phyloP scores from a whole-genome alignment of 2,888 invertebrate species.

The Uloborus plumipes region DNA sequence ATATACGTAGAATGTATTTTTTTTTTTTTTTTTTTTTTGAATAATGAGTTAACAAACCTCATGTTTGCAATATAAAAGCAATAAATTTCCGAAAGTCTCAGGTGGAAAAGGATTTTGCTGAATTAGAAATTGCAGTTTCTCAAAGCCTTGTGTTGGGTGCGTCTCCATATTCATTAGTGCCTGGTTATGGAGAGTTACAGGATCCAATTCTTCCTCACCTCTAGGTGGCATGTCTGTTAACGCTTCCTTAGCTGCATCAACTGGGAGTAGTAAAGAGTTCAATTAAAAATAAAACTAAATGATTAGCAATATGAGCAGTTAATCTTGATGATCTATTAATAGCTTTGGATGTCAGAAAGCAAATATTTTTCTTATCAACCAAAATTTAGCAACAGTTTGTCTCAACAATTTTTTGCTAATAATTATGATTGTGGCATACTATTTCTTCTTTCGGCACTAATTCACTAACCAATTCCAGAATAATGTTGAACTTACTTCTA shows the following conservation, averaged over 20 bases:
- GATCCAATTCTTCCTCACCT: slow-evolving; percentile 96
- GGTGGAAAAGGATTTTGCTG: slow-evolving; percentile 97
- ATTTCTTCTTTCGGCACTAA: too few relatives aligned
- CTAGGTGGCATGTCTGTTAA: slow-evolving; percentile 79
- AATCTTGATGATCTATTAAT: too few relatives aligned
- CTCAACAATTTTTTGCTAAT: too few relatives aligned
- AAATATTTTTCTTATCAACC: too few relatives aligned
- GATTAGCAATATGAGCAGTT: too few relatives aligned
- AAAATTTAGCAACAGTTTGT: too few relatives aligned
- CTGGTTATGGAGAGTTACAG: slow-evolving; percentile 96
- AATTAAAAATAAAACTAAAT: slow-evolving; percentile 26
- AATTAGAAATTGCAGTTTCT: slow-evolving; percentile 91
- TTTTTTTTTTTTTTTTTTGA: too few relatives aligned
- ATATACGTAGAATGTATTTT: too few relatives aligned
- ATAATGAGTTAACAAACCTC: slow-evolving; percentile 74
- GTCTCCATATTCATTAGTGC: slow-evolving; percentile 91
- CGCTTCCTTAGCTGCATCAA: slow-evolving; percentile 88
- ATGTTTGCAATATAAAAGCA: slow-evolving; percentile 95
- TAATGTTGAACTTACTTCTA: too few relatives aligned
- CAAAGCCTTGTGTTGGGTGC: slow-evolving; percentile 92
- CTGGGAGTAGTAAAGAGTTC: slow-evolving; percentile 70
- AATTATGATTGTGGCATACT: too few relatives aligned
- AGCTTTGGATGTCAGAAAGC: too few relatives aligned
- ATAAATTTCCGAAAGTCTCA: slow-evolving; percentile 95
- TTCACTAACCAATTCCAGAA: too few relatives aligned